Evolutionary conservation across 2,888 invertebrate species (phyloP).

Genomic region (Tolmerus cingulatus): DNA sequence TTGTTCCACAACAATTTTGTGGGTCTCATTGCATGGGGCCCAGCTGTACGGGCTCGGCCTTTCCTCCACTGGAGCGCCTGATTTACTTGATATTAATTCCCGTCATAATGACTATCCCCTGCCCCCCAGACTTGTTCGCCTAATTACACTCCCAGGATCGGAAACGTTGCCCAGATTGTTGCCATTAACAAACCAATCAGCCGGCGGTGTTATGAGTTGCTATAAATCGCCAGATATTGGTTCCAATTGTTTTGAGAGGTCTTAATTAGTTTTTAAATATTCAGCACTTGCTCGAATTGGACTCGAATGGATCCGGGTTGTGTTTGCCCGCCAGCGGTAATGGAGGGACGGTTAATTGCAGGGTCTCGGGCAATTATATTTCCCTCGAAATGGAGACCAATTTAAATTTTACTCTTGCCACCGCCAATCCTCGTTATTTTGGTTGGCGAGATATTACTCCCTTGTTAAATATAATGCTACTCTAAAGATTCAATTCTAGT

Average conservation of each 20-base stretch:
- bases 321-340: background rate
- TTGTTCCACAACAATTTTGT: background rate
- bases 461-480: background rate
- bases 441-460: background rate
- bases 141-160: conserved; percentile 6
- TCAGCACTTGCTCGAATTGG: background rate
- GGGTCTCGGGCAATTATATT: background rate
- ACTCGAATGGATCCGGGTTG: background rate
- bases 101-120: background rate
- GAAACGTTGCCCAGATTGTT: conserved; percentile 19
- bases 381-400: background rate
- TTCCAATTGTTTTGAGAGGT: background rate
- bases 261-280: conserved; percentile 21
- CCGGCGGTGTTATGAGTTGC: conserved; percentile 7
- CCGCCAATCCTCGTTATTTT: background rate
- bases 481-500: background rate
- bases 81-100: conserved; percentile 24
- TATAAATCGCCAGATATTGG: conserved; percentile 20
- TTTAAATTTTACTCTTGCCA: background rate
- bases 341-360: background rate
- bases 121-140: background rate
- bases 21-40: background rate
- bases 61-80: background rate
- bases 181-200: conserved; percentile 32
- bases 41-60: background rate